These are phyloP conservation scores for Grammomys dolichurus DNA, from an alignment of 2,113 vertebrate genomes.

Conservation along the genomic window DNA sequence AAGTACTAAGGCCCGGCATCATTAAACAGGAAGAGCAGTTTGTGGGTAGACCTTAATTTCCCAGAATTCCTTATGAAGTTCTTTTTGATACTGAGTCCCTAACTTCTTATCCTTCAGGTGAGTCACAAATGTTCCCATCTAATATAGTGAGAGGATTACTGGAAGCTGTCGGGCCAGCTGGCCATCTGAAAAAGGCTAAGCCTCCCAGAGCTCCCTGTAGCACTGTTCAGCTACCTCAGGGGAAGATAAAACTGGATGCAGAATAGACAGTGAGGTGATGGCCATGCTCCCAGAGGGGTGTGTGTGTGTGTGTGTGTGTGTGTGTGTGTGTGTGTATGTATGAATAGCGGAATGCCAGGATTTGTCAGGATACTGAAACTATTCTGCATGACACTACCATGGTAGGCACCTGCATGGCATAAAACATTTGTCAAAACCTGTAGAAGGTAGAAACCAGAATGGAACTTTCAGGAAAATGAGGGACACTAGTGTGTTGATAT, in stretches of 20 bases:
- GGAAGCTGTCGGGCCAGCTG: not conserved
- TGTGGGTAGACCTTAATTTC: slow-evolving; percentile 19
- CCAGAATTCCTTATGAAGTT: slow-evolving; percentile 26
- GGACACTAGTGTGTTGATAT: not conserved
- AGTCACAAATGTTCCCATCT: not conserved
- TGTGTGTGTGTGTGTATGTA: not conserved
- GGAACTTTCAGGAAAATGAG: not conserved
- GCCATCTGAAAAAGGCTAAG: not conserved
- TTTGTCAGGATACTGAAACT: not conserved
- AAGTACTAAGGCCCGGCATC: not conserved
- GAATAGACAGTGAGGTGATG: not conserved
- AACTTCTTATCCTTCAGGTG: slow-evolving; percentile 22
- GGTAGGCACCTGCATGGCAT: not conserved
- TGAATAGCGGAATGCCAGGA: not conserved
- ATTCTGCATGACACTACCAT: not conserved
- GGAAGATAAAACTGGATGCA: not conserved
- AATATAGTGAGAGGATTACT: not conserved
- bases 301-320: not conserved
- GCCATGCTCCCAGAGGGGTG: not conserved
- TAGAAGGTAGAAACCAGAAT: not conserved
- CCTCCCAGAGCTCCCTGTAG: not conserved
- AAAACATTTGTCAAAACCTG: not conserved
- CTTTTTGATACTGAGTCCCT: not conserved
- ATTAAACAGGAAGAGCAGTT: not conserved
- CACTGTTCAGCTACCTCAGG: not conserved